These are phyloP conservation scores for Danio choprae DNA, from an alignment of 2,797 vertebrate genomes.

Conservation along the genomic window DNA sequence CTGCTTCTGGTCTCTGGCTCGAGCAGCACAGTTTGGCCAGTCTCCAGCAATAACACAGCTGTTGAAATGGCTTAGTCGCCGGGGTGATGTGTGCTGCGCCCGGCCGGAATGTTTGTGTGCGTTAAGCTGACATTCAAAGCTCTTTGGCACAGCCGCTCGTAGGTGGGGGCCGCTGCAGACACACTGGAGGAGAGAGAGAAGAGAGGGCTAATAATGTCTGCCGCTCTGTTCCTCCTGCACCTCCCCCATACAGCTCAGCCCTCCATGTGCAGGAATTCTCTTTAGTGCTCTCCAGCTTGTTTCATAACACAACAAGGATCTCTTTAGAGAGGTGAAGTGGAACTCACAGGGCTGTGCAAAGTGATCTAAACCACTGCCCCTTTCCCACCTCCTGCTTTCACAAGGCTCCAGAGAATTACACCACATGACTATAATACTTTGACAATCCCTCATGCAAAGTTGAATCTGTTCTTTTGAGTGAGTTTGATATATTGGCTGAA, in stretches of 20 bases:
- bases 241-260: constrained; percentile 17
- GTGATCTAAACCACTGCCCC: constrained; percentile 68
- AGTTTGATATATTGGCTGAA: not conserved
- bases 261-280: constrained; percentile 70
- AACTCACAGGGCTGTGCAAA: constrained; percentile 68
- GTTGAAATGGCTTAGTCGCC: constrained; percentile 86
- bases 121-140: constrained; percentile 78
- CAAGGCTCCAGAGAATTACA: not conserved
- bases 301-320: constrained; percentile 74
- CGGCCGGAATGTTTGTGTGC: constrained; percentile 79
- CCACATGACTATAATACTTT: constrained; percentile 6
- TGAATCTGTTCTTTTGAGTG: not conserved
- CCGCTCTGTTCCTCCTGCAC: constrained; percentile 47
- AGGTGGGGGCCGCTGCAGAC: constrained; percentile 42
- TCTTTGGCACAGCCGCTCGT: constrained; percentile 64
- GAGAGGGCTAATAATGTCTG: constrained; percentile 66
- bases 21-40: constrained; percentile 73
- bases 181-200: constrained; percentile 52
- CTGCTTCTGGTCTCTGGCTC: constrained; percentile 45
- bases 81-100: constrained; percentile 75
- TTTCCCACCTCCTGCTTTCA: constrained; percentile 17
- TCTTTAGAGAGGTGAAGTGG: constrained; percentile 72
- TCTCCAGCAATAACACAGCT: constrained; percentile 90
- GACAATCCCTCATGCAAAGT: not conserved
- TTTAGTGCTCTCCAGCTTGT: constrained; percentile 73